Base-by-base conservation (phyloP, 2,888 invertebrate genomes). In the Pterostichus madidus region DNA sequence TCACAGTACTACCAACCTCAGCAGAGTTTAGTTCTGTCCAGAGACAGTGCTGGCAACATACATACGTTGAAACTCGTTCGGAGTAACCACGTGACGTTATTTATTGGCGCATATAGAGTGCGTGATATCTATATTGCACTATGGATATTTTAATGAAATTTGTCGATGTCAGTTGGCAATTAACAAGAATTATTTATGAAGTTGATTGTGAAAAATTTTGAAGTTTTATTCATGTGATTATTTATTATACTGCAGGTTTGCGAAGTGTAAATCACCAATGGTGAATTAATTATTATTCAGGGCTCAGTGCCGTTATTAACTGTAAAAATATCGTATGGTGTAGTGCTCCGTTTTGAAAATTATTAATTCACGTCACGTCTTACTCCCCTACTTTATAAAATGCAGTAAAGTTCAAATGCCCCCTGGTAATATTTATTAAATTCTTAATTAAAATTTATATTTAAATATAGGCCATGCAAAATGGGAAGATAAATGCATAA, bases 101-200 rank as follows among this genome's bases (percentile, higher is more conserved):
- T 68, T 68, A 68, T 68, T 6, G 44, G 5, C 3, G 44, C 68
- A 68, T 68, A 15, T 39, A 56, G 10, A 15, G 39, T 6, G 68
- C 31, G 56, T 77, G 76, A 77, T 77, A 77, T 77, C 76, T 77
- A 56, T 77, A 77, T 77, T 56, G 76, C 53, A 24, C 17, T 77
- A 35, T 56, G 53, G 56, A 44, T 79, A 79, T 64, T 79, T 79
- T 79, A 79, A 79, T 80, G 80, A 80, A 80, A 80, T 80, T 68
- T 80, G 80, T 64, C 5, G 15, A 35, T 52, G 39, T 68, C 80
- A 80, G 35, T 24, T 32, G 44, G 71, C 80, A 80, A 80, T 80
- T 80, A 80, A 64, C 31, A 11, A 10, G 73, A 44, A 31, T 75
- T 52, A 75, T 75, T 75, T 75, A 75, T 75, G 49, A 68, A 44